A percentile compares a stretch with the other conserved stretches of the same genome.
phyloP scores from a whole-genome alignment of 2,797 vertebrate species.

The Nyctalus aviator region DNA sequence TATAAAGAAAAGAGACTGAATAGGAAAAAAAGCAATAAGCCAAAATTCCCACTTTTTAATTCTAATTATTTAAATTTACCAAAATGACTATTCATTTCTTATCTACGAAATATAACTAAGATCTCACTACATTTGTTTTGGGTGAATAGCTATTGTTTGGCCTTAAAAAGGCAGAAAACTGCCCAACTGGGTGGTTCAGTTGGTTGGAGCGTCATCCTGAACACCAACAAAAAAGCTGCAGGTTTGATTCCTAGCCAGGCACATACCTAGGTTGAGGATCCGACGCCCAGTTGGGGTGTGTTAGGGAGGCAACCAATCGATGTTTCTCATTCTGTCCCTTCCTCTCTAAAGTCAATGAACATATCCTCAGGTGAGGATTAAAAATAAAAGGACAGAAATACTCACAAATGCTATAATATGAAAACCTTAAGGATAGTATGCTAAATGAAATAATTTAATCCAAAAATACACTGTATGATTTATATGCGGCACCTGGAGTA shows the following conservation, averaged over 20 bases:
- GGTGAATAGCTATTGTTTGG: background rate
- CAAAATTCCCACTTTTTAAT: slow-evolving; percentile 38
- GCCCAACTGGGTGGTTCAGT: background rate
- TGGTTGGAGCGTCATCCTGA: background rate
- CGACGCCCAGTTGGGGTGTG: background rate
- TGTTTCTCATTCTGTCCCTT: background rate
- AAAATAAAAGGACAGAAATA: background rate
- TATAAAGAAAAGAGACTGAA: background rate
- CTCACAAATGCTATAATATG: background rate
- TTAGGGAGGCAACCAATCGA: background rate
- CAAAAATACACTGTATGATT: background rate
- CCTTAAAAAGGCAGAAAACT: slow-evolving; percentile 3
- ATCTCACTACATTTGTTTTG: background rate
- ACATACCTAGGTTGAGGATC: too few species aligned
- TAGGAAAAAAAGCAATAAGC: background rate
- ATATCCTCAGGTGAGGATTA: background rate
- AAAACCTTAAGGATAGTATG: background rate
- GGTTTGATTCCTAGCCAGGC: too few species aligned
- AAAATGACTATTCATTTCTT: slow-evolving; percentile 28
- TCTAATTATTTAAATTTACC: background rate
- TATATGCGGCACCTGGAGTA: background rate
- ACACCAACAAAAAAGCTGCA: background rate
- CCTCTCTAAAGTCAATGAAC: background rate
- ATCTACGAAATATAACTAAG: slow-evolving; percentile 18
- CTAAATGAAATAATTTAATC: background rate